phyloP scores from a whole-genome alignment of 2,113 vertebrate species.

The Megalops atlanticus region DNA sequence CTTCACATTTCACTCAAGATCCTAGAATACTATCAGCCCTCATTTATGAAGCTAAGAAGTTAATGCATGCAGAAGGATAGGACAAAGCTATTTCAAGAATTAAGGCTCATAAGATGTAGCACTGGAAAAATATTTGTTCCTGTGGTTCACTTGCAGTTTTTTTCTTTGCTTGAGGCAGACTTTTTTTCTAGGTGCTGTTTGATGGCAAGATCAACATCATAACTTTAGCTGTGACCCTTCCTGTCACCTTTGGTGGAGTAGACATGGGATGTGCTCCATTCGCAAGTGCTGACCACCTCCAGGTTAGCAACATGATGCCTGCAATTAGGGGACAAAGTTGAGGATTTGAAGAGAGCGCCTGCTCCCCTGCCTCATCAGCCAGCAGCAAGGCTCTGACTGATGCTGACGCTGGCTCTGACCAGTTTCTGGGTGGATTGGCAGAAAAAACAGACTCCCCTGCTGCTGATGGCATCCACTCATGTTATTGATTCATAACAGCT shows the following conservation, averaged over 20 bases:
- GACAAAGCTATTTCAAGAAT: neutral
- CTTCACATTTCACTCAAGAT: no score
- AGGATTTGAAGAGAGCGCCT: no score
- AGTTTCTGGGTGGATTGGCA: slow-evolving; percentile 47
- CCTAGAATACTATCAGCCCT: neutral
- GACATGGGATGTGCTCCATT: neutral
- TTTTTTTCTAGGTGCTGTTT: no score
- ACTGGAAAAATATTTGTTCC: no score
- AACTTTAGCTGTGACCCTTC: no score
- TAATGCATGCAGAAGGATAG: neutral
- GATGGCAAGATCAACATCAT: no score
- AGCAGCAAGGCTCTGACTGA: slow-evolving; percentile 58
- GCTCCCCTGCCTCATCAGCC: slow-evolving; percentile 4
- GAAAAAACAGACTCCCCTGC: slow-evolving; percentile 65
- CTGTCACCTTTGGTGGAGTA: neutral
- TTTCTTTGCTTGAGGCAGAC: no score
- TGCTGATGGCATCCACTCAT: slow-evolving; percentile 54
- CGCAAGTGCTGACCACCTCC: no score
- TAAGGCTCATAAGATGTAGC: no score
- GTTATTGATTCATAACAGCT: slow-evolving; percentile 32
- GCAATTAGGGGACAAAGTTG: slow-evolving; percentile 26
- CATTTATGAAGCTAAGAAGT: no score
- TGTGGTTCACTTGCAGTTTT: no score
- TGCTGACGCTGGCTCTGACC: slow-evolving; percentile 60
- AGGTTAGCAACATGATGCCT: slow-evolving; percentile 39